These are phyloP conservation scores for Hydrozoanthus gracilis DNA, from an alignment of 92 coral and sea anemone genomes.

Conservation along the genomic window DNA sequence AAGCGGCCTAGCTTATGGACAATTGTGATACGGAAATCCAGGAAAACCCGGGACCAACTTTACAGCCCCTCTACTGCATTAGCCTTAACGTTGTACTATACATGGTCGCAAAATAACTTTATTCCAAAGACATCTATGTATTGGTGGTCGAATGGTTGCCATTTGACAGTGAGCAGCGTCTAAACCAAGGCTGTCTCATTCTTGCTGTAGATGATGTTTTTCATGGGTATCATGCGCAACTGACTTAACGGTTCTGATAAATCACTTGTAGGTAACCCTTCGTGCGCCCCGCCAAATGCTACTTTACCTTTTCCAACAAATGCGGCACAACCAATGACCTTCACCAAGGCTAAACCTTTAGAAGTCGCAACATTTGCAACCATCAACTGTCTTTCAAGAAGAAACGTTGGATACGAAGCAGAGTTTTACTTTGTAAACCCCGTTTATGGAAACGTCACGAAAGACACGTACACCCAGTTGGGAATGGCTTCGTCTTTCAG, in stretches of 20 bases:
- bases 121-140: too few relatives aligned
- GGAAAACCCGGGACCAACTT: too few relatives aligned
- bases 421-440: conserved; percentile 53
- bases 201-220: too few relatives aligned
- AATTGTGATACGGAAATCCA: too few relatives aligned
- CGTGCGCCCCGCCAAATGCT: conserved; percentile 74
- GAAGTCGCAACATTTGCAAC: conserved; percentile 36
- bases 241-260: too few relatives aligned
- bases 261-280: conserved; percentile 53
- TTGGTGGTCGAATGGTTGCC: too few relatives aligned
- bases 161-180: too few relatives aligned
- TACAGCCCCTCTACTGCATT: too few relatives aligned
- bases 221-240: too few relatives aligned
- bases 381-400: conserved; percentile 40
- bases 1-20: too few relatives aligned
- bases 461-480: background rate
- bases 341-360: conserved; percentile 47
- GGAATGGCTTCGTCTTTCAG: conserved; percentile 26
- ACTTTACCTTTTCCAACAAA: conserved; percentile 60
- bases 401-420: conserved; percentile 14
- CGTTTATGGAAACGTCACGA: conserved; percentile 40
- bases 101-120: too few relatives aligned
- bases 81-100: too few relatives aligned
- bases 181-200: background rate
- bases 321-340: conserved; percentile 51